phyloP scores from a whole-genome alignment of 2,888 invertebrate species.

The Schizotus pectinicornis region DNA sequence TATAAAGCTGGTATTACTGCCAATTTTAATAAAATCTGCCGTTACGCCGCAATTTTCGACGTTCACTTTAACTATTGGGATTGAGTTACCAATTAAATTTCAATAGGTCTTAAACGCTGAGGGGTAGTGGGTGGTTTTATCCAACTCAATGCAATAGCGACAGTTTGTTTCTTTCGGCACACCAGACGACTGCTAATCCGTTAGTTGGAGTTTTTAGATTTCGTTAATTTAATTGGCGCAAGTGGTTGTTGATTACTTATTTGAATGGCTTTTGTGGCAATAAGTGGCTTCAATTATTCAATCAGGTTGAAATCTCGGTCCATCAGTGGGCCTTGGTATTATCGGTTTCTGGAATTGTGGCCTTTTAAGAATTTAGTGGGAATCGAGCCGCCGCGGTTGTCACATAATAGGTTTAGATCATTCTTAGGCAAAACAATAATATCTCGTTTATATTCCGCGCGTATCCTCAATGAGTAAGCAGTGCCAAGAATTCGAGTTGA shows the following conservation, averaged over 20 bases:
- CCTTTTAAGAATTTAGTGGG: not conserved
- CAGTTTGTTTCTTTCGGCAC: not conserved
- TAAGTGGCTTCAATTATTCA: too few species aligned
- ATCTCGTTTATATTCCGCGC: slow-evolving; percentile 23
- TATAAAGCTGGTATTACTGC: slow-evolving; percentile 7
- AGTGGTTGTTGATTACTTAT: too few species aligned
- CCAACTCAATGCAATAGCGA: not conserved
- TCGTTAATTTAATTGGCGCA: not conserved
- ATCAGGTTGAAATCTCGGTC: too few species aligned
- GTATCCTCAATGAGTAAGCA: slow-evolving; percentile 19
- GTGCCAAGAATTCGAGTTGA: slow-evolving; percentile 15
- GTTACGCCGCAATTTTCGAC: slow-evolving; percentile 5
- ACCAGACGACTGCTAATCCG: not conserved
- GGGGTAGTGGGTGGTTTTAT: not conserved
- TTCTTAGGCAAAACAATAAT: slow-evolving; percentile 16
- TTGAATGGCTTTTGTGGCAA: too few species aligned
- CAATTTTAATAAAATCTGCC: slow-evolving; percentile 2
- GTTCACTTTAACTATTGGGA: not conserved
- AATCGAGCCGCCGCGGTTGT: not conserved
- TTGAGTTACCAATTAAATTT: slow-evolving; percentile 2
- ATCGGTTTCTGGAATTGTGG: too few species aligned
- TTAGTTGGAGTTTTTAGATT: not conserved
- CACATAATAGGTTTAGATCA: slow-evolving; percentile 1
- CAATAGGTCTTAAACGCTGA: not conserved
- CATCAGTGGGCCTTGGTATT: too few species aligned